Conservation (phyloP, 2,888 invertebrate genomes). For the Byasa hedistus region DNA sequence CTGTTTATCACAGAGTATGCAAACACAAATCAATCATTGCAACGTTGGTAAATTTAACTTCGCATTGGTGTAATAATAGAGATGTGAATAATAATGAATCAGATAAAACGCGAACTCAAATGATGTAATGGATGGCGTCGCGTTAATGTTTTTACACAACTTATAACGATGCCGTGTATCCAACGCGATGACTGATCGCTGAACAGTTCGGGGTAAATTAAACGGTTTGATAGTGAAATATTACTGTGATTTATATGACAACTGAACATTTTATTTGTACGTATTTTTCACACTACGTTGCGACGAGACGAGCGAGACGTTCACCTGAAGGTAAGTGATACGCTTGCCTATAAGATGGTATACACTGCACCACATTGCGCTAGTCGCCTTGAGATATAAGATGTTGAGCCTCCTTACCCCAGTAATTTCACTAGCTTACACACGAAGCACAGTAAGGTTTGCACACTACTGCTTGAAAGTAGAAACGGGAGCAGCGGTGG, state of each 20-base stretch:
- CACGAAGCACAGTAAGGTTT: too few species aligned
- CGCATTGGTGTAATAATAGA: constrained; percentile 11
- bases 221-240: constrained; percentile 3
- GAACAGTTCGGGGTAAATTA: constrained; percentile 8
- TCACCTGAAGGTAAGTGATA: too few species aligned
- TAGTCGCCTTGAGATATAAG: too few species aligned
- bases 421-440: too few species aligned
- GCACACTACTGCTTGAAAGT: too few species aligned
- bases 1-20: neutral
- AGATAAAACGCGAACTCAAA: constrained; percentile 9
- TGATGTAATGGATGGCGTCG: constrained; percentile 6
- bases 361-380: too few species aligned
- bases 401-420: too few species aligned
- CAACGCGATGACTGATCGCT: constrained; percentile 10
- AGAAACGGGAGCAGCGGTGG: too few species aligned
- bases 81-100: constrained; percentile 7
- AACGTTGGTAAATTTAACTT: neutral
- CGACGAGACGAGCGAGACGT: too few species aligned
- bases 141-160: constrained; percentile 25
- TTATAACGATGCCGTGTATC: constrained; percentile 8
- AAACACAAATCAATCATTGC: neutral
- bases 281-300: neutral
- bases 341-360: too few species aligned
- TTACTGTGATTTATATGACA: neutral
- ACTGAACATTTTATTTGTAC: neutral